These are phyloP conservation scores for Mycalesis mineus DNA, from an alignment of 2,888 invertebrate species.

Conservation along the genomic window DNA sequence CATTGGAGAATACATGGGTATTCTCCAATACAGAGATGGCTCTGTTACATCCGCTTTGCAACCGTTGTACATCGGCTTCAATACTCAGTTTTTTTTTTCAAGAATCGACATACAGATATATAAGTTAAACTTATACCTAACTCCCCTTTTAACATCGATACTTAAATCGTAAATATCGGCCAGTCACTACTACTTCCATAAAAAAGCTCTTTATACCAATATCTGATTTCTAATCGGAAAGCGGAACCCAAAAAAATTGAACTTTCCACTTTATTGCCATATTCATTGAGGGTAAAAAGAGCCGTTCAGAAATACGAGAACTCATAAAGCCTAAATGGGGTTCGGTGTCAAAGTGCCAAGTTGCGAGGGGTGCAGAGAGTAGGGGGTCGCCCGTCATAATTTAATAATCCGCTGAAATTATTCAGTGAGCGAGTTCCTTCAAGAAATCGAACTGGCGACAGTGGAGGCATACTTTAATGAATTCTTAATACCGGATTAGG, in stretches of 20 bases:
- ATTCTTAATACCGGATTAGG: constrained; percentile 17
- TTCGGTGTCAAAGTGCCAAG: constrained; percentile 20
- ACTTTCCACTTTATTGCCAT: constrained; percentile 11
- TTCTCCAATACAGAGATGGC: too few species aligned
- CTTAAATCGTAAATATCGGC: too few species aligned
- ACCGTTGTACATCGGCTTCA: too few species aligned
- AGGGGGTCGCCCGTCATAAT: constrained; percentile 16
- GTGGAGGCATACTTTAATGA: constrained; percentile 15
- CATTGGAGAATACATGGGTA: too few species aligned
- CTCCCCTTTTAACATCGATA: too few species aligned
- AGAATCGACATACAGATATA: too few species aligned
- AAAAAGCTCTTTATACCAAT: too few species aligned
- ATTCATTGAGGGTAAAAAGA: constrained; percentile 9
- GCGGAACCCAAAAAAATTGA: constrained; percentile 3
- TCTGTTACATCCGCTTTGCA: too few species aligned
- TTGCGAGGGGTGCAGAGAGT: constrained; percentile 1
- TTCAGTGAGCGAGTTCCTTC: constrained; percentile 20
- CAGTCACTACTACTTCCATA: too few species aligned
- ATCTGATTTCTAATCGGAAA: background rate
- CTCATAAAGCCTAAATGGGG: constrained; percentile 19
- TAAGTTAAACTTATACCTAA: too few species aligned
- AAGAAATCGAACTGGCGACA: constrained; percentile 14
- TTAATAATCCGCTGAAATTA: constrained; percentile 26
- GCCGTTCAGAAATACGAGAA: constrained; percentile 13
- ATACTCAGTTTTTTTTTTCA: too few species aligned